A percentile compares a stretch with the other conserved stretches of the same genome.
Evolutionary conservation across 2,113 vertebrate species (phyloP).

Genomic region (Antechinus flavipes): DNA sequence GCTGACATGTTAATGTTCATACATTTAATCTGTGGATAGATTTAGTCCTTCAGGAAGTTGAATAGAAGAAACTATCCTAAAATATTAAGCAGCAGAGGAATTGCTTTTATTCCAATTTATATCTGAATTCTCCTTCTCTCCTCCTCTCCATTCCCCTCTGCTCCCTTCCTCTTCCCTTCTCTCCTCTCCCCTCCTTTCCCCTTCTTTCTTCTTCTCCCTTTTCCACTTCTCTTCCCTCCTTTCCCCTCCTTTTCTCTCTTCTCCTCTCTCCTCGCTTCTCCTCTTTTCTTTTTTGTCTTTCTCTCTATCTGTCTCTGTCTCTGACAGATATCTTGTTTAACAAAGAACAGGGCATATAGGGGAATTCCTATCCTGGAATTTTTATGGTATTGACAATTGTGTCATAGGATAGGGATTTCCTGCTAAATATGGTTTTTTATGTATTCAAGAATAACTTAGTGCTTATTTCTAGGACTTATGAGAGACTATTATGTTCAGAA

Average conservation of each 20-base stretch:
- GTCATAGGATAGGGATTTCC: background rate
- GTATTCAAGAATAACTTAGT: background rate
- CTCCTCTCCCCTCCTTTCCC: background rate
- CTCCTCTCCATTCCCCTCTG: too few relatives aligned
- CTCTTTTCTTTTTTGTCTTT: too few relatives aligned
- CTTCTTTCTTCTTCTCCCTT: too few relatives aligned
- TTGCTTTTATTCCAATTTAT: background rate
- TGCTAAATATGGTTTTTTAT: background rate
- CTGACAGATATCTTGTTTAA: background rate
- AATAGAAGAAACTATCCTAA: background rate
- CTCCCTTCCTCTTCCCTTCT: background rate
- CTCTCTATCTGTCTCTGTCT: too few relatives aligned
- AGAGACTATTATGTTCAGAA: slow-evolving; percentile 13
- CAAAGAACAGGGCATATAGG: background rate
- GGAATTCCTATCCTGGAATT: background rate
- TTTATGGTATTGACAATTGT: background rate
- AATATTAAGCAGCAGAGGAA: background rate
- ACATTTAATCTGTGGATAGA: background rate
- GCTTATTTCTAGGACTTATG: background rate
- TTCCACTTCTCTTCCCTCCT: too few relatives aligned
- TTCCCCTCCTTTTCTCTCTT: background rate
- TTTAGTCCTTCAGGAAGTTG: background rate
- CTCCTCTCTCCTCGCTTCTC: too few relatives aligned
- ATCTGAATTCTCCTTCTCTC: background rate
- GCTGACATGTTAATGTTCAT: background rate